These are phyloP conservation scores for Drosophila bipectinata DNA, from an alignment of 1,140 invertebrate species.

Conservation along the genomic window DNA sequence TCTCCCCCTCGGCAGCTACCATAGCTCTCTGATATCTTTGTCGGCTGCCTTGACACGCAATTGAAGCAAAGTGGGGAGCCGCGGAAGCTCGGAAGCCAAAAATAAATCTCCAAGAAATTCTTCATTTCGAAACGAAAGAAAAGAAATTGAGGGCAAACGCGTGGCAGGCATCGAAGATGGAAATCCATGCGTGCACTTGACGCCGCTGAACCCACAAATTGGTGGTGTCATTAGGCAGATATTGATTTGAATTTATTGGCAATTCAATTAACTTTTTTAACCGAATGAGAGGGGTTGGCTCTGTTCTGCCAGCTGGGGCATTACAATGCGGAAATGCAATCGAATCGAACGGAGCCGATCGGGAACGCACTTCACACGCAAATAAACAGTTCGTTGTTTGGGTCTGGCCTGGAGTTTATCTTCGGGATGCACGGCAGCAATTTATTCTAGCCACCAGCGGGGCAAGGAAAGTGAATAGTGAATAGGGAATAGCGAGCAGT, in stretches of 20 bases:
- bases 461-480: constrained; percentile 26
- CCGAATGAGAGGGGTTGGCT: constrained; percentile 24
- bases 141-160: constrained; percentile 51
- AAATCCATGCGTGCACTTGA: constrained; percentile 34
- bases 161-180: constrained; percentile 31
- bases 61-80: constrained; percentile 17
- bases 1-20: neutral
- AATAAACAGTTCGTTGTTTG: constrained; percentile 41
- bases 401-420: constrained; percentile 39
- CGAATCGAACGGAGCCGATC: constrained; percentile 53
- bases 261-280: constrained; percentile 55
- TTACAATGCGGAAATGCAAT: constrained; percentile 71
- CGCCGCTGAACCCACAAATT: constrained; percentile 49
- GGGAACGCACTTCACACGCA: constrained; percentile 75
- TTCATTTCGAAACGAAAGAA: constrained; percentile 27
- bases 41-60: constrained; percentile 48
- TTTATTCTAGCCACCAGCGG: constrained; percentile 29
- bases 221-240: constrained; percentile 50
- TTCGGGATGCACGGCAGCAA: constrained; percentile 43
- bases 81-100: constrained; percentile 8
- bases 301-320: constrained; percentile 32
- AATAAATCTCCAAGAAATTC: constrained; percentile 42
- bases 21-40: constrained; percentile 39
- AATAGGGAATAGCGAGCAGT: constrained; percentile 32
- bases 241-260: constrained; percentile 64